Evolutionary conservation across 2,113 vertebrate species (phyloP), one percentile per base, ranked within the genome.

Genomic region (Speoplatyrhinus poulsoni): DNA sequence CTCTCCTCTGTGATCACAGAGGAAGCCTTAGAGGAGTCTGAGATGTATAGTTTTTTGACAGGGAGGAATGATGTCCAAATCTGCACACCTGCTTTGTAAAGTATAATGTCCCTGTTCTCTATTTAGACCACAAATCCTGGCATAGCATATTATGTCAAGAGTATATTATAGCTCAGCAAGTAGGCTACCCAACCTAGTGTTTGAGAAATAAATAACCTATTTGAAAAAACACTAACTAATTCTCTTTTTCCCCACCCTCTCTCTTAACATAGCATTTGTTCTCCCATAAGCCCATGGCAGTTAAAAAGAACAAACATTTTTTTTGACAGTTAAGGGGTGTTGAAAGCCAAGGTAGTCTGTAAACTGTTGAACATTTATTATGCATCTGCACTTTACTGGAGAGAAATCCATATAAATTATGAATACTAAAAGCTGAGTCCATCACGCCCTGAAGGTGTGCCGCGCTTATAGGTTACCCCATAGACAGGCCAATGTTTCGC

Each of bases 341-440:
- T 83, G 79, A 73, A 81, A 88, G 83, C 80, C 70, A 79, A 81
- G 70, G 84, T 67, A 90, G 91, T 89, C 80, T 90, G 83, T 89
- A 83, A 87, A 82, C 85, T 86, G 91, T 87, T 86, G 62, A 49
- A 54, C 89, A 92, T 93, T 86, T 76, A 93, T 93, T 92, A 93
- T 93, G 88, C 75, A 93, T 90, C 84, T 88, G 86, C 90, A 90
- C 90, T 93, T 89, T 88, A 73, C 88, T 70, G 84, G 80, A 91
- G 84, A 91, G 91, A 85, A 87, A 89, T 70, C 77, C 65, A 62
- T 88, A 90, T 93, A 80, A 93, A 93, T 93, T 90, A 93, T 93
- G 86, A 92, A 93, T 92, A 92, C 90, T 91, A 91, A 92, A 92
- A 92, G 92, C 92, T 84, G 89, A 92, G 89, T 89, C 90, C 87